Evolutionary conservation across 2,797 vertebrate species (phyloP).

Genomic region (Xiphorhynchus erythropygius): DNA sequence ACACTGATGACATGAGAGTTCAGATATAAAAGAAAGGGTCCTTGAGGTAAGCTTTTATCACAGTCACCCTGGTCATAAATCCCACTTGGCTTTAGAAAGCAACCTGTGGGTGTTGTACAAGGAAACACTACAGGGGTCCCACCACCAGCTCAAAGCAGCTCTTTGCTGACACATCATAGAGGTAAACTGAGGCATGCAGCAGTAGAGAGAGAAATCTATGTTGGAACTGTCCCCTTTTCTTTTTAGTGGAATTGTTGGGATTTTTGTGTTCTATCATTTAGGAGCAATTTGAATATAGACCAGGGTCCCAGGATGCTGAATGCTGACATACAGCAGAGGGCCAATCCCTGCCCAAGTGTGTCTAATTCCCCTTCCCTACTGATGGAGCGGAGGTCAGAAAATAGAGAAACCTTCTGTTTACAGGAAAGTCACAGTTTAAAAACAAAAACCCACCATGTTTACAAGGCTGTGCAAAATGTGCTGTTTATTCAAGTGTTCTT

Average conservation of each 20-base stretch:
- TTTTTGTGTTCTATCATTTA: background rate
- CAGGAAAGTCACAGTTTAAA: background rate
- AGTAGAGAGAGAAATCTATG: background rate
- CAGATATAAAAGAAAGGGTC: background rate
- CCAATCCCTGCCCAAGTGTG: background rate
- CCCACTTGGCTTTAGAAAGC: background rate
- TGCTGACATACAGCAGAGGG: background rate
- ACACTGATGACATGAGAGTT: background rate
- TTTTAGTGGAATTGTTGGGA: background rate
- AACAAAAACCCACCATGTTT: background rate
- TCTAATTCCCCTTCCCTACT: background rate
- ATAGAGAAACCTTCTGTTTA: background rate
- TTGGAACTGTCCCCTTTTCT: background rate
- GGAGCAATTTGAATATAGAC: background rate
- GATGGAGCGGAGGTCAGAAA: background rate
- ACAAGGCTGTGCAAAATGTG: background rate
- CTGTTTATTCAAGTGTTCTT: background rate
- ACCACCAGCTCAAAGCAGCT: background rate
- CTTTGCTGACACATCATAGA: background rate
- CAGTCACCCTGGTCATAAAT: background rate
- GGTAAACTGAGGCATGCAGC: background rate
- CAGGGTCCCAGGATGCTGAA: background rate
- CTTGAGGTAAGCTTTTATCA: background rate
- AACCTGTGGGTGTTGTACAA: fast-evolving
- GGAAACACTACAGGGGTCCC: background rate